Conservation (phyloP, 2,113 vertebrate genomes). For the human region DNA sequence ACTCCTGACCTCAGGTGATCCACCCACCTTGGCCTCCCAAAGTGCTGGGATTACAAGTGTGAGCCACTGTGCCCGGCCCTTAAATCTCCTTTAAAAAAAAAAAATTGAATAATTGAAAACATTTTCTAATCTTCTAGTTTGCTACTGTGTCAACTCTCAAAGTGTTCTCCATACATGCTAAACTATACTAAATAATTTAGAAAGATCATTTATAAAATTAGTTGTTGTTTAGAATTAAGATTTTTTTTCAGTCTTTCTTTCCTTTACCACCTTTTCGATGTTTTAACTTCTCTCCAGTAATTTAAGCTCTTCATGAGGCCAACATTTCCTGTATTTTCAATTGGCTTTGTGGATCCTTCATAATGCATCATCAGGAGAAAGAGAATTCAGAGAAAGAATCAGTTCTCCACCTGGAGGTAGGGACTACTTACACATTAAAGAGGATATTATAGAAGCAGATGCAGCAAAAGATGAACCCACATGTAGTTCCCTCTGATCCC, state of each 20-base stretch:
- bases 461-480: not conserved
- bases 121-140: not conserved
- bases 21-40: no score
- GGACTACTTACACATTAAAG: not conserved
- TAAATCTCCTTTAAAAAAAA: not conserved
- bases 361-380: not conserved
- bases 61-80: not conserved
- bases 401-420: not conserved
- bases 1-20: no score
- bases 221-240: not conserved
- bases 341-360: not conserved
- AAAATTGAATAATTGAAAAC: not conserved
- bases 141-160: not conserved
- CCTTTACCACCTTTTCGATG: not conserved
- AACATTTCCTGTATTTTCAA: not conserved
- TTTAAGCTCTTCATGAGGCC: not conserved
- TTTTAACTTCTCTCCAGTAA: not conserved
- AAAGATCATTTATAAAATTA: slow-evolving; percentile 14
- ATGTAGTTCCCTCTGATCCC: not conserved
- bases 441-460: not conserved
- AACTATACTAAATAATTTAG: not conserved
- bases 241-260: not conserved
- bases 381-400: not conserved
- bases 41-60: no score
- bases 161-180: not conserved